Evolutionary conservation across 1,140 invertebrate species (phyloP).

Genomic region (Procambarus clarkii): DNA sequence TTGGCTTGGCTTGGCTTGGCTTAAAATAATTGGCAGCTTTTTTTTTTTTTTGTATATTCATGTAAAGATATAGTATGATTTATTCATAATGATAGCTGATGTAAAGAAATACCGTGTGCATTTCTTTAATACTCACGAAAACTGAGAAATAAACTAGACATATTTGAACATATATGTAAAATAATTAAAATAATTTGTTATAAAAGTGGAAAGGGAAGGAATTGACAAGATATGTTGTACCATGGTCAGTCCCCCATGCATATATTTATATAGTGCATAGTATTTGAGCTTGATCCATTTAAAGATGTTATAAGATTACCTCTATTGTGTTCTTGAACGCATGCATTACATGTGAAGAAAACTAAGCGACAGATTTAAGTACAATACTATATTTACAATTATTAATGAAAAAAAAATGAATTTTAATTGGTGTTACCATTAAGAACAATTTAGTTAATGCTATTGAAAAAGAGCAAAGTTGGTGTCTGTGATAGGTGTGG

Average conservation of each 20-base stretch:
- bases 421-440: neutral
- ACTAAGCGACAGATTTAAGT: neutral
- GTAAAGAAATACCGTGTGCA: too few relatives aligned
- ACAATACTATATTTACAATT: neutral
- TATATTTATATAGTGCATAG: neutral
- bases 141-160: too few relatives aligned
- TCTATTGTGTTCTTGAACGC: neutral
- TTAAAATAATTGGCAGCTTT: neutral
- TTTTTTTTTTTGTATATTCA: too few relatives aligned
- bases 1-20: too few relatives aligned
- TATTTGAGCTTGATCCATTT: neutral
- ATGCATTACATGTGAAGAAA: neutral
- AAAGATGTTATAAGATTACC: neutral
- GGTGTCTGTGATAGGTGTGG: neutral
- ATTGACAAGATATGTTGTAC: neutral
- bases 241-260: neutral
- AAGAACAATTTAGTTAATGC: neutral
- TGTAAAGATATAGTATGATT: too few relatives aligned
- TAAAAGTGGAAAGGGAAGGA: neutral
- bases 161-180: neutral
- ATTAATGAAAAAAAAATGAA: too few relatives aligned
- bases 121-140: too few relatives aligned
- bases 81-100: too few relatives aligned
- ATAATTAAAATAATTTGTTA: neutral
- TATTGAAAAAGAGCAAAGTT: neutral